These are phyloP conservation scores for Gila orcuttii DNA, from an alignment of 2,113 vertebrate genomes.

Conservation along the genomic window DNA sequence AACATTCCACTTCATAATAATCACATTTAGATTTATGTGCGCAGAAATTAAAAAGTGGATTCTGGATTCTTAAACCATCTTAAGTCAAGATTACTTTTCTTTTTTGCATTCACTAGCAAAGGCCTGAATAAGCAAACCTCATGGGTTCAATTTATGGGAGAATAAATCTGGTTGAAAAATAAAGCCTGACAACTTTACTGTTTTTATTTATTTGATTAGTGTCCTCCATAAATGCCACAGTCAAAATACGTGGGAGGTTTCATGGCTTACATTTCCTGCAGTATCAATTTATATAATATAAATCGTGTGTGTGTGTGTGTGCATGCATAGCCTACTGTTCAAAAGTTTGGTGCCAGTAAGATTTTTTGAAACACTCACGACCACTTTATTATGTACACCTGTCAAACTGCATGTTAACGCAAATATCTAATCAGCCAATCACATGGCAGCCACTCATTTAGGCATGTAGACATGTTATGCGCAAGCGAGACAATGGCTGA, in stretches of 20 bases:
- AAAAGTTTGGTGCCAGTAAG: neutral
- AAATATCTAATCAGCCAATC: no score
- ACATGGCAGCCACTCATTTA: no score
- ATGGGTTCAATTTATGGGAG: neutral
- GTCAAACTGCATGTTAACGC: no score
- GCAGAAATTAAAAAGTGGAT: constrained; percentile 31
- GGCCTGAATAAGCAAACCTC: neutral
- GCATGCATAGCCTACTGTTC: no score
- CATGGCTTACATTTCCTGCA: neutral
- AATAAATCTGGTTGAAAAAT: constrained; percentile 2
- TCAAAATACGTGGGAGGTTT: neutral
- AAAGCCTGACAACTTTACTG: neutral
- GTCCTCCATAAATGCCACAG: neutral
- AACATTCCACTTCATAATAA: constrained; percentile 8
- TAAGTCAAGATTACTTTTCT: neutral
- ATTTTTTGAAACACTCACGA: no score
- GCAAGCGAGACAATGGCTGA: no score
- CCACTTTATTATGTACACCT: no score
- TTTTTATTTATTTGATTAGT: neutral
- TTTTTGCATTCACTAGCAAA: neutral
- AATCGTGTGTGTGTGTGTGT: no score
- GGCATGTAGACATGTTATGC: no score
- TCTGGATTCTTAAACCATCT: constrained; percentile 5
- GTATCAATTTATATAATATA: neutral
- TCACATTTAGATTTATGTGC: constrained; percentile 41